phyloP scores from a whole-genome alignment of 2,113 vertebrate genomes.

The Haemorhous mexicanus region DNA sequence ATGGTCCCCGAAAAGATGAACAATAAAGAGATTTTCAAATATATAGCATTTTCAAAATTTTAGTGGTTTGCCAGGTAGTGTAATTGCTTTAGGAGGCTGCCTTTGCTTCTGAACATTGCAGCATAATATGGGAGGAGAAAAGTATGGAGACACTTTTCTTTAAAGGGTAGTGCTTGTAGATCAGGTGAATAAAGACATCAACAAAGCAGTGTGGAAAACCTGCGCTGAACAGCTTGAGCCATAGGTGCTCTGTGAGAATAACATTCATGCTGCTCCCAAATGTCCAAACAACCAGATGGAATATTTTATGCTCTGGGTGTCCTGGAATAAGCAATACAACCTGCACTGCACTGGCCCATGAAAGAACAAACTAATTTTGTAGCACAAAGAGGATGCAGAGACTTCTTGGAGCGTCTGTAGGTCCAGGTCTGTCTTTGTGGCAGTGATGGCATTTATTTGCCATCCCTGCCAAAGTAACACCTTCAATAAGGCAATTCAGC shows the following conservation, averaged over 20 bases:
- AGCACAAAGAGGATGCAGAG: neutral
- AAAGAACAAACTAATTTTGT: neutral
- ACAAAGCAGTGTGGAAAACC: neutral
- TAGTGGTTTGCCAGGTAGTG: neutral
- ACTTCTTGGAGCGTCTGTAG: neutral
- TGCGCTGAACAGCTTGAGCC: neutral
- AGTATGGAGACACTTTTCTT: neutral
- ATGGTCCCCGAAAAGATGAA: neutral
- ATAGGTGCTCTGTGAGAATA: neutral
- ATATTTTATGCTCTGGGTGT: neutral
- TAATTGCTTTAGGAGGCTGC: neutral
- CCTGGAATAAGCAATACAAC: neutral
- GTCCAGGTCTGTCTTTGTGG: neutral
- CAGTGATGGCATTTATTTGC: neutral
- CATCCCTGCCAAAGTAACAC: neutral
- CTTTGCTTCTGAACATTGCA: neutral
- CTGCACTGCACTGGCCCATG: accelerated
- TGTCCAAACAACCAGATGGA: neutral
- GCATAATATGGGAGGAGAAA: neutral
- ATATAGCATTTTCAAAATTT: neutral
- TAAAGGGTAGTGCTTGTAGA: neutral
- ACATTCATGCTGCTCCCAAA: neutral
- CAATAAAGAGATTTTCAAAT: neutral
- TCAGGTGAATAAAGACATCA: neutral
- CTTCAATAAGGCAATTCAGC: neutral